phyloP scores from a whole-genome alignment of 1,140 invertebrate genomes.

The Hydropsyche tenuis region DNA sequence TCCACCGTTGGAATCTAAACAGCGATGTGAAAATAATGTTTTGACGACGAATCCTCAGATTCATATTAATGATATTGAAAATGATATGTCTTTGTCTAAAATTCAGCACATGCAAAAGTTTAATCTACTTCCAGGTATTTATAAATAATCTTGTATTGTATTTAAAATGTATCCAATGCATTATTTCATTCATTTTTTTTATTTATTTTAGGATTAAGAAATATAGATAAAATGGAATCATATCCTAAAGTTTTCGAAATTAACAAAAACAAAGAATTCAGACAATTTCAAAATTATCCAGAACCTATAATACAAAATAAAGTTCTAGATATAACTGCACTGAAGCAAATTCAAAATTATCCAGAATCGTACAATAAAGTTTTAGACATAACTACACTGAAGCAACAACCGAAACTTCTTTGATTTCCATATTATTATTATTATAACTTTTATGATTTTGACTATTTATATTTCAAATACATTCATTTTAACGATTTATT shows the following conservation, averaged over 20 bases:
- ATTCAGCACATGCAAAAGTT: conserved; percentile 23
- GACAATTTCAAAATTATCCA: background rate
- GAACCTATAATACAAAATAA: background rate
- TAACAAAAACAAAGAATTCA: background rate
- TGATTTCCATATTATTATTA: too few species aligned
- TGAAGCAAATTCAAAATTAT: conserved; percentile 6
- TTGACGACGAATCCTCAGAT: background rate
- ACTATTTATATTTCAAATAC: too few species aligned
- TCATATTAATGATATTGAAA: background rate
- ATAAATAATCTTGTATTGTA: background rate
- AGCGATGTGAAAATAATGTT: background rate
- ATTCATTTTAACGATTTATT: too few species aligned
- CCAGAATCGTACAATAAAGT: conserved; percentile 2
- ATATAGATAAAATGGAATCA: background rate
- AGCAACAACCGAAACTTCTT: conserved; percentile 27
- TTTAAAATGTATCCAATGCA: too few species aligned
- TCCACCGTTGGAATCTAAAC: background rate
- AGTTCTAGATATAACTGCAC: conserved; percentile 32
- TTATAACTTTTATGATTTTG: too few species aligned
- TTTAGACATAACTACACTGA: conserved; percentile 31
- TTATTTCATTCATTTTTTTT: background rate
- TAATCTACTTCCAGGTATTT: conserved; percentile 23
- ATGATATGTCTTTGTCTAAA: conserved; percentile 24
- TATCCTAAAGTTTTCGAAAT: background rate
- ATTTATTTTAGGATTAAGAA: background rate